Evolutionary conservation across 35 echinoderm and acorn worm species (phyloP).

Genomic region (Apostichopus japonicus): DNA sequence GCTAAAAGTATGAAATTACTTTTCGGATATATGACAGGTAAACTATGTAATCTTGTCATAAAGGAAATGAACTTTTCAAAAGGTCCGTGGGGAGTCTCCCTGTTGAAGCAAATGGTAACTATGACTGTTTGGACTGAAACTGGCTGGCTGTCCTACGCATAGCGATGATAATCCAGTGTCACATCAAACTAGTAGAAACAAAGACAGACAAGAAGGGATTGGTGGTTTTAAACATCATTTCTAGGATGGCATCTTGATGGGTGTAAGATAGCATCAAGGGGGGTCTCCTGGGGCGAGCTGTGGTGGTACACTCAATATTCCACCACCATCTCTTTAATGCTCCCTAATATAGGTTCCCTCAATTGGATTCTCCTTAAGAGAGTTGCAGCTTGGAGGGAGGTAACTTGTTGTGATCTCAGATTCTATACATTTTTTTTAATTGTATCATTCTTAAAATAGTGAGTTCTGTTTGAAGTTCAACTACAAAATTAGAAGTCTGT

Average conservation of each 20-base stretch:
- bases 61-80: conserved; percentile 25
- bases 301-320: background rate
- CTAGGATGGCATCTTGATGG: background rate
- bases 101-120: background rate
- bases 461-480: too few species aligned
- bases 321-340: too few species aligned
- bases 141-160: too few species aligned
- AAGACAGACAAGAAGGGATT: background rate
- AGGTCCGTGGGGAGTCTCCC: background rate
- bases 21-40: too few species aligned
- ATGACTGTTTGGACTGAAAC: too few species aligned
- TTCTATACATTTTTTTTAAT: too few species aligned
- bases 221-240: background rate
- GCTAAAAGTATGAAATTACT: too few species aligned
- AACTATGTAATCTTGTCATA: too few species aligned
- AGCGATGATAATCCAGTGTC: background rate
- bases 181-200: background rate
- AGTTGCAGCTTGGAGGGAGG: background rate
- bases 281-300: background rate
- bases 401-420: background rate
- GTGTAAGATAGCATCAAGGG: too few species aligned
- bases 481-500: too few species aligned
- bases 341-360: too few species aligned
- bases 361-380: background rate
- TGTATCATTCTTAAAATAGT: too few species aligned